Evolutionary conservation across 2,113 vertebrate genomes (phyloP), one percentile per base, ranked within the genome.

Genomic region (Onychostruthus taczanowskii): DNA sequence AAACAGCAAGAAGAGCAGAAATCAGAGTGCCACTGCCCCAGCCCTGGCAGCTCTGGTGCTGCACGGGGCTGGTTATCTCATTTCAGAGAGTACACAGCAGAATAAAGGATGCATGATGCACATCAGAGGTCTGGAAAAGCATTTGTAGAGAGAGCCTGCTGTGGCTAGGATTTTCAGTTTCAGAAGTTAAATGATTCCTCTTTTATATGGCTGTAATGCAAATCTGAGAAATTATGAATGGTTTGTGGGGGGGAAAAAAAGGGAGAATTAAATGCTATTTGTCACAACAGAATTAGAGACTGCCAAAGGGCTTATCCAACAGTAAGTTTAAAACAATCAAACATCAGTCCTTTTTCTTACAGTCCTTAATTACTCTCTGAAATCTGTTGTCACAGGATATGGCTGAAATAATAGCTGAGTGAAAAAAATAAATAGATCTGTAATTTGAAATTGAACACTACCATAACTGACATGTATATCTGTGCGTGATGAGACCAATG

Each of bases 1-100:
- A 53, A 63, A 39, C 30, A 55, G 30, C 77, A 67, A 59, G 55
- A 46, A 37, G 47, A 62, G 11, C 66, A 86, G 78, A 23, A 69
- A n/a, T 7, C 56, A n/a, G 35, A 1, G 15, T 50, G 50, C 28
- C 47, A 4, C 31, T 24, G 26, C 23, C 0, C 7, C 80, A 59
- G 26, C 23, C 37, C 64, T 19, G 0, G 0, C 68, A 35, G 77
- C 35, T 93, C 30, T 67, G 47, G 81, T 5, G 23, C 49, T n/a
- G 21, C 68, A 3, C 6, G 0, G 5, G 50, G 24, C 62, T 0
- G 0, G 20, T 47, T 39, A 18, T 61, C 74, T 75, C 69, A 26
- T 70, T 77, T n/a, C 69, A 50, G 66, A 39, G 9, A 50, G 41
- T 1, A 7, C 7, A 1, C 1, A 0, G 84, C 2, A 12, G 31